Base-by-base conservation (phyloP, 2,113 vertebrate species). In the Clupea harengus region DNA sequence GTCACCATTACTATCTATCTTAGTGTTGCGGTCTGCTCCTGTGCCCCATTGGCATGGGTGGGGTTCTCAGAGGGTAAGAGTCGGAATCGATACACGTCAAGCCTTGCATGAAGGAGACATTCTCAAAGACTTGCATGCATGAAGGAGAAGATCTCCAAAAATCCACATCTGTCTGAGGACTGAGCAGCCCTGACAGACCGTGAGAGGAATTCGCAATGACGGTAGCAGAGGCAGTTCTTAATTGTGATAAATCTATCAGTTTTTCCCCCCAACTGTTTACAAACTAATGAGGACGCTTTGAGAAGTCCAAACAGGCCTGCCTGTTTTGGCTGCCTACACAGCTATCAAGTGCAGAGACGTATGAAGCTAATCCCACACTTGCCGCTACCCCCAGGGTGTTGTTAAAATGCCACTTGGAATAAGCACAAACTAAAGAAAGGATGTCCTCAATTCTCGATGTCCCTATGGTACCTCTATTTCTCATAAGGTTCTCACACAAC, bases 1-100 rank as follows among this genome's bases (percentile, higher is more conserved):
- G 47, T 82, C 15, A 39, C 45, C 47, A 83, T 85, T 80, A 82
- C 81, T 52, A 89, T 90, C 72, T 49, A 67, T 89, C 86, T 86
- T 67, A 83, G 82, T 82, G 85, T 46, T 32, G 32, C 72, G 39
- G 72, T 32, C 39, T 78, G 72, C 15, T 28, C 28, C 72, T 78
- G 13, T 11, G 28, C 28, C 72, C 28, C 32, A 78, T 13, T 78
- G 72, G 28, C 10, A 78, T 44, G 72, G 72, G 72, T 78, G 72
- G 72, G 72, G 72, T 13, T 4, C 72, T 17, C 32, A 13, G 28
- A 3, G 32, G 72, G 3, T 32, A 17, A 39, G 3, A 78, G 72
- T 78, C 72, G 0, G 72, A 39, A 78, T 78, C 28, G 11, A 78
- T 39, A 13, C 28, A 39, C 10, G 54, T 60, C 20, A 60, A 39